Evolutionary conservation across 2,888 invertebrate genomes (phyloP), one percentile per base, ranked within the genome.

Genomic region (Hyalella azteca): DNA sequence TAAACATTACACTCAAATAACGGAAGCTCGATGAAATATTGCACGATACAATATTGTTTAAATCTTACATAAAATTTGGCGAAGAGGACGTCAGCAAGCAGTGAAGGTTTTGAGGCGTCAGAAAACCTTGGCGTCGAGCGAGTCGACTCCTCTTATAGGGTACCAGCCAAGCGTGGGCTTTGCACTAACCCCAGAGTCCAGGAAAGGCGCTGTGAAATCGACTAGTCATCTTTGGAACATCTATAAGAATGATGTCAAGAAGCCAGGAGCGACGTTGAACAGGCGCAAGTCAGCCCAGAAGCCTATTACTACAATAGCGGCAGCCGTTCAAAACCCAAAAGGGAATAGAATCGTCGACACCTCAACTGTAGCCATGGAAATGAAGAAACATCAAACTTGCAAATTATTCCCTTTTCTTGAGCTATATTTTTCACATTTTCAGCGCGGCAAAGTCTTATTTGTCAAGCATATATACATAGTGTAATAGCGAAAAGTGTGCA

Each of bases 181-280:
- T 36, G 66, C 36, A 66, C 29, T 66, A 66, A 66, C 66, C 66
- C n/a, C 36, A 66, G n/a, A 66, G 66, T 66, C 66, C 66, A 66
- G 66, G 66, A 66, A 66, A 66, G 66, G 66, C 66, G 32, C 66
- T 66, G 66, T 66, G 66, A 66, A 66, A 66, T 66, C 66, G 66
- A 66, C 66, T 19, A 66, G 66, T 66, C 66, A 66, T 66, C 66
- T 66, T 66, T 66, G 66, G 66, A 66, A 66, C 66, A 66, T 66
- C 66, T 66, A 66, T 66, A 66, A 66, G 66, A 66, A 66, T 66
- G 66, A 66, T 66, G 66, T 66, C 66, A 66, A 66, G 66, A 66
- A 66, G 36, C 66, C 66, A 66, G 66, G 66, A 66, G 66, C 66
- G 66, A 66, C 66, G 66, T 32, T 66, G 66, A 32, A 66, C 66